These are phyloP conservation scores for Falco cherrug DNA, from an alignment of 2,797 vertebrate species.

Conservation along the genomic window DNA sequence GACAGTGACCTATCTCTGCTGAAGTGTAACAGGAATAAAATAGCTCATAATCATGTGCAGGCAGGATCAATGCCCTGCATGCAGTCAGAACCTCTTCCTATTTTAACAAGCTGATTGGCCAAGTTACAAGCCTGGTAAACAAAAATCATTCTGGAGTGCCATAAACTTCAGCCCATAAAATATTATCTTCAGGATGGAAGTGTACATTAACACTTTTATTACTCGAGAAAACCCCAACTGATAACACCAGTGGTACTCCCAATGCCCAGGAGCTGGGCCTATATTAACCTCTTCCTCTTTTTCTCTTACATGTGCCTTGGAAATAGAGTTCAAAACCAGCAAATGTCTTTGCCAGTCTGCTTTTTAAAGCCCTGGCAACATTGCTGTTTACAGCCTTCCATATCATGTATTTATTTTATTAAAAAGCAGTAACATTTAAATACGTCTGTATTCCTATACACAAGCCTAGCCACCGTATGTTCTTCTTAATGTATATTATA, in stretches of 20 bases:
- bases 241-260: conserved; percentile 14
- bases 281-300: conserved; percentile 21
- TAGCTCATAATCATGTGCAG: conserved; percentile 64
- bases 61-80: conserved; percentile 67
- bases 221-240: conserved; percentile 1
- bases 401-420: neutral
- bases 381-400: neutral
- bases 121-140: conserved; percentile 67
- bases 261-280: conserved; percentile 15
- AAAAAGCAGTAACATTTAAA: neutral
- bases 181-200: conserved; percentile 45
- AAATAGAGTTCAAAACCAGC: neutral
- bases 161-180: conserved; percentile 61
- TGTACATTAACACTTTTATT: conserved; percentile 55
- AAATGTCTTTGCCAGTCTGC: neutral
- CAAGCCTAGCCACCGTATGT: neutral
- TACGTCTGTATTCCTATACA: neutral
- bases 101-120: conserved; percentile 75
- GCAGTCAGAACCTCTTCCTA: conserved; percentile 66
- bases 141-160: conserved; percentile 42
- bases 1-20: conserved; percentile 65
- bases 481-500: neutral
- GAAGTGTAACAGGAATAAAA: conserved; percentile 73
- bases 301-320: neutral
- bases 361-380: conserved; percentile 7